A percentile compares a stretch with the other conserved stretches of the same genome.
Conservation (phyloP, 2,797 vertebrate genomes). For the Falco berigora region DNA sequence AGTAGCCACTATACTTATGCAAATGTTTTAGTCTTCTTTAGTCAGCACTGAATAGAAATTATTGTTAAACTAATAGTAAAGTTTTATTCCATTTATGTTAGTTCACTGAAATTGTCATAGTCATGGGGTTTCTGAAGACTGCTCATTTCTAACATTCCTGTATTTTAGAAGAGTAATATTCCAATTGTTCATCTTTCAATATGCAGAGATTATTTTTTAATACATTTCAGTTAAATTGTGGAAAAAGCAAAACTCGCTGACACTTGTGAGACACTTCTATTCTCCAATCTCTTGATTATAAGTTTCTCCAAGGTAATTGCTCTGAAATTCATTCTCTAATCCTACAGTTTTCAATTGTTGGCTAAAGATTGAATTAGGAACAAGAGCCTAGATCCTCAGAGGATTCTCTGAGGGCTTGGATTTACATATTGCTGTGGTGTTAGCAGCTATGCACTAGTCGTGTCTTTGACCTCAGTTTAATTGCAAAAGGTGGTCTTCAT, state of each 20-base stretch:
- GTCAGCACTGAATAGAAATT: background rate
- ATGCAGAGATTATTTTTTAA: slow-evolving; percentile 22
- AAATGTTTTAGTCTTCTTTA: background rate
- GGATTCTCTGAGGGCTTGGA: background rate
- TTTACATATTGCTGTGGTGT: background rate
- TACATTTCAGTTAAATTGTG: background rate
- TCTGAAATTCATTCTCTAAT: slow-evolving; percentile 38
- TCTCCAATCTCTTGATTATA: slow-evolving; percentile 27
- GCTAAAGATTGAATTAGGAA: slow-evolving; percentile 26
- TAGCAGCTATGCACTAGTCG: background rate
- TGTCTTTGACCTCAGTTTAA: slow-evolving; percentile 17
- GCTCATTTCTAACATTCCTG: background rate
- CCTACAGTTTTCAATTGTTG: slow-evolving; percentile 14
- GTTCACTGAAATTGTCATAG: background rate
- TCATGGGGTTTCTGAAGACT: background rate
- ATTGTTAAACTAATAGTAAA: background rate
- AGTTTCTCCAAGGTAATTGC: slow-evolving; percentile 37
- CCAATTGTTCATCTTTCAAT: background rate
- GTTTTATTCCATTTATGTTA: background rate
- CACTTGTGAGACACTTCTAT: slow-evolving; percentile 15
- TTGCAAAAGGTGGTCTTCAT: background rate
- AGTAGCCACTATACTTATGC: background rate
- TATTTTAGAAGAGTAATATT: background rate
- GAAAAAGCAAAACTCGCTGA: background rate
- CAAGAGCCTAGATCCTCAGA: background rate